phyloP scores from a whole-genome alignment of 2,888 invertebrate species.

The Brachypalpus laphriformis region DNA sequence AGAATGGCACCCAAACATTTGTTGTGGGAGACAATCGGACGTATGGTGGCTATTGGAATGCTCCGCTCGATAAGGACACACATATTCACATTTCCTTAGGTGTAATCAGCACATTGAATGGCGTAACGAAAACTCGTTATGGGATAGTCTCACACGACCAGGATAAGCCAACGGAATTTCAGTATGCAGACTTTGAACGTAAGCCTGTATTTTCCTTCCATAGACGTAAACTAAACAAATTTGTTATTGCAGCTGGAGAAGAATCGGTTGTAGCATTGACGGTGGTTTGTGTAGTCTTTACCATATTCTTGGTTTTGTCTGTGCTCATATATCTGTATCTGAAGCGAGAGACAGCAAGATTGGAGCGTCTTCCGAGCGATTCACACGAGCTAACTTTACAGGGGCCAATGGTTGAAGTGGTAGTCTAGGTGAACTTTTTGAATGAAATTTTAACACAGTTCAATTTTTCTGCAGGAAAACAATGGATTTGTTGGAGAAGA shows the following conservation, averaged over 20 bases:
- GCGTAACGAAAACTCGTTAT: conserved; percentile 87
- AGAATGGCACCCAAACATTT: conserved; percentile 87
- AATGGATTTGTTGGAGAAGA: conserved; percentile 90
- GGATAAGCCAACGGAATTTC: conserved; percentile 78
- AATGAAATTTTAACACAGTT: background rate
- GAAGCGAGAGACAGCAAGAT: conserved; percentile 79
- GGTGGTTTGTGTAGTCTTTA: conserved; percentile 89
- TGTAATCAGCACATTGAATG: conserved; percentile 85
- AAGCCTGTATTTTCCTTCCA: too few species aligned
- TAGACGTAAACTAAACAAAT: too few species aligned
- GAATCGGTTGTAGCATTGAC: conserved; percentile 82
- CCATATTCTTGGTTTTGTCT: conserved; percentile 86
- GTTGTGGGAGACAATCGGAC: conserved; percentile 89
- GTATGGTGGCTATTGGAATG: conserved; percentile 91
- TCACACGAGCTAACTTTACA: conserved; percentile 89
- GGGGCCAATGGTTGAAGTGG: conserved; percentile 90
- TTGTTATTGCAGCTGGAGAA: conserved; percentile 74
- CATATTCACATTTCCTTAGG: conserved; percentile 89
- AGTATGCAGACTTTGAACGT: conserved; percentile 82
- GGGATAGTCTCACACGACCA: conserved; percentile 84
- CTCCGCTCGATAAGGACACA: conserved; percentile 86
- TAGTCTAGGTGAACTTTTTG: conserved; percentile 76
- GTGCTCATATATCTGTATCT: conserved; percentile 84
- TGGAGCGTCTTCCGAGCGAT: conserved; percentile 82
- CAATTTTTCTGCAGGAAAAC: conserved; percentile 85